A percentile compares a stretch with the other conserved stretches of the same genome.
Conservation (phyloP, 2,113 vertebrate genomes). For the Toxostoma redivivum region DNA sequence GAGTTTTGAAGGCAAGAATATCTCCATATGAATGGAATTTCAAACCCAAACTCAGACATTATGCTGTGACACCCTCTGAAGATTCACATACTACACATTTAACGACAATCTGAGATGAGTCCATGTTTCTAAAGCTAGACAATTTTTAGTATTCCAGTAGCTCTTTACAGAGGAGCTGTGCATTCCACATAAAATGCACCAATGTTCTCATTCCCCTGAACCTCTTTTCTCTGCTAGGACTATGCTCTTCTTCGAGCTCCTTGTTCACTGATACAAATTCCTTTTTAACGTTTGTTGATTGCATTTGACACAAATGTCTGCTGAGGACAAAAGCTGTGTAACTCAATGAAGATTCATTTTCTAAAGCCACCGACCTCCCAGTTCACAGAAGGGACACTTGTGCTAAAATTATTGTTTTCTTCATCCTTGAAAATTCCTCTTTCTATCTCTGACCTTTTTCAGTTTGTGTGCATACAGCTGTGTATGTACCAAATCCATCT, state of each 20-base stretch:
- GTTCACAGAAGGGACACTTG: not conserved
- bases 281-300: not conserved
- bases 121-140: not conserved
- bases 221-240: not conserved
- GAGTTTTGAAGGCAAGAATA: not conserved
- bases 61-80: not conserved
- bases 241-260: not conserved
- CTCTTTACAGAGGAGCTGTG: not conserved
- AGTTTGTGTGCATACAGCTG: not conserved
- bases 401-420: not conserved
- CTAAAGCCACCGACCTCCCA: not conserved
- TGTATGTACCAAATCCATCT: not conserved
- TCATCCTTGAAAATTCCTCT: not conserved
- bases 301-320: not conserved
- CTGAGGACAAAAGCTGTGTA: not conserved
- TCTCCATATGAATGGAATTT: slow-evolving; percentile 29
- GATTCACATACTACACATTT: not conserved
- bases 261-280: not conserved
- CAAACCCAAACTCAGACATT: not conserved
- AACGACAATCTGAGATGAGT: not conserved
- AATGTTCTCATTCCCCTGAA: not conserved
- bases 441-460: not conserved
- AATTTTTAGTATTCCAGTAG: not conserved
- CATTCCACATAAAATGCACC: not conserved
- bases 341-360: not conserved